phyloP scores from a whole-genome alignment of 2,113 vertebrate genomes.

The Puma concolor region DNA sequence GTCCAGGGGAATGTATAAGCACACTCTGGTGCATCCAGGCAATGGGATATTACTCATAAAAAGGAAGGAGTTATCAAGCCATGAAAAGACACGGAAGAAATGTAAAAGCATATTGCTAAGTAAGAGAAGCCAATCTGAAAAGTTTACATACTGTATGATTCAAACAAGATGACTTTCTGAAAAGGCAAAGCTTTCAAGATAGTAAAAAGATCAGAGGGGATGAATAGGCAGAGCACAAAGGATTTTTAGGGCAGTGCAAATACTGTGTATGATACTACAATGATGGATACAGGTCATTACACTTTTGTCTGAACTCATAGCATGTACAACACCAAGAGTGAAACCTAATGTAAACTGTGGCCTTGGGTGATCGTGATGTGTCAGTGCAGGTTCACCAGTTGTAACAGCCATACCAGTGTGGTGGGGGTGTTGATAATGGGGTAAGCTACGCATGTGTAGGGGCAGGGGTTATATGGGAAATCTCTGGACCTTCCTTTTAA shows the following conservation, averaged over 20 bases:
- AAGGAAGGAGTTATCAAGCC: not conserved
- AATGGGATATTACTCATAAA: not conserved
- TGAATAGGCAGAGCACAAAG: not conserved
- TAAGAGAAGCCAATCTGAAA: not conserved
- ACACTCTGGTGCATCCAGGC: not conserved
- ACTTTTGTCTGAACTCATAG: not conserved
- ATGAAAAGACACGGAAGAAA: not conserved
- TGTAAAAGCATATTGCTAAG: not conserved
- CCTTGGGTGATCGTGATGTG: not conserved
- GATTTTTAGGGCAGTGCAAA: not conserved
- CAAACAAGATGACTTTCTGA: not conserved
- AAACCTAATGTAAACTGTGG: not conserved
- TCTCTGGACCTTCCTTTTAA: not conserved
- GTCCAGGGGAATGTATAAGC: not conserved
- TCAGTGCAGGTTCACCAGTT: not conserved
- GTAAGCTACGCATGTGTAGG: not conserved
- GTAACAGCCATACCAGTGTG: not conserved
- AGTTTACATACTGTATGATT: not conserved
- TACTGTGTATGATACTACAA: not conserved
- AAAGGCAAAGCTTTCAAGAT: not conserved
- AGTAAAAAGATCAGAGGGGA: not conserved
- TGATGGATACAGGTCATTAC: not conserved
- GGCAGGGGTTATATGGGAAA: not conserved
- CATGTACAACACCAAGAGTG: not conserved
- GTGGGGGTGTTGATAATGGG: not conserved